Percentiles rank a stretch among this genome's conserved stretches.
phyloP scores from a whole-genome alignment of 2,797 vertebrate species.

The Sandelia bainsii region DNA sequence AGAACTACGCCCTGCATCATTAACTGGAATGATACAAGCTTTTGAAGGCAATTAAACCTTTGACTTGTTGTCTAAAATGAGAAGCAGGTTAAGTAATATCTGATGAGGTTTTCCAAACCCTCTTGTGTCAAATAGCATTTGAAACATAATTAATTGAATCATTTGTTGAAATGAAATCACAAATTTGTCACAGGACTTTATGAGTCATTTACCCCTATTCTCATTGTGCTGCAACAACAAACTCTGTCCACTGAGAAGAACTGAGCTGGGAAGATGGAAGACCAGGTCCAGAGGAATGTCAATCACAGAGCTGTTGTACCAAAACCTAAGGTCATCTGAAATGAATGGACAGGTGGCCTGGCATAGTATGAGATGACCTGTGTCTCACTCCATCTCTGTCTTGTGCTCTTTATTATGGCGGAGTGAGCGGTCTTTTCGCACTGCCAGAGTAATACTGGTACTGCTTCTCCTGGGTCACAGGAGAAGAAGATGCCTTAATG shows the following conservation, averaged over 20 bases:
- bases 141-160: conserved; percentile 27
- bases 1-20: conserved; percentile 42
- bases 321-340: conserved; percentile 48
- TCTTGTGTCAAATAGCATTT: conserved; percentile 28
- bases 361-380: conserved; percentile 52
- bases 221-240: conserved; percentile 8
- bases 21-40: conserved; percentile 28
- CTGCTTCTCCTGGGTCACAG: conserved; percentile 45
- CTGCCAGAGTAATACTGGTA: conserved; percentile 38
- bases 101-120: conserved; percentile 20
- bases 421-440: conserved; percentile 35
- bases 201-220: conserved; percentile 26
- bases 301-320: conserved; percentile 51
- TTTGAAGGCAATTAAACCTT: conserved; percentile 49
- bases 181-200: conserved; percentile 7
- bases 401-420: conserved; percentile 52
- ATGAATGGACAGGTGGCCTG: conserved; percentile 54
- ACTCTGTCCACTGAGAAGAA: conserved; percentile 17
- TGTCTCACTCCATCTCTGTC: conserved; percentile 40
- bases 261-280: conserved; percentile 44
- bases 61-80: conserved; percentile 47
- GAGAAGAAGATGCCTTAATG: conserved; percentile 37
- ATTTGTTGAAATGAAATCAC: conserved; percentile 41
- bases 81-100: conserved; percentile 22
- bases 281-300: conserved; percentile 30